Evolutionary conservation across 2,797 vertebrate genomes (phyloP).

Genomic region (Hipposideros larvatus): DNA sequence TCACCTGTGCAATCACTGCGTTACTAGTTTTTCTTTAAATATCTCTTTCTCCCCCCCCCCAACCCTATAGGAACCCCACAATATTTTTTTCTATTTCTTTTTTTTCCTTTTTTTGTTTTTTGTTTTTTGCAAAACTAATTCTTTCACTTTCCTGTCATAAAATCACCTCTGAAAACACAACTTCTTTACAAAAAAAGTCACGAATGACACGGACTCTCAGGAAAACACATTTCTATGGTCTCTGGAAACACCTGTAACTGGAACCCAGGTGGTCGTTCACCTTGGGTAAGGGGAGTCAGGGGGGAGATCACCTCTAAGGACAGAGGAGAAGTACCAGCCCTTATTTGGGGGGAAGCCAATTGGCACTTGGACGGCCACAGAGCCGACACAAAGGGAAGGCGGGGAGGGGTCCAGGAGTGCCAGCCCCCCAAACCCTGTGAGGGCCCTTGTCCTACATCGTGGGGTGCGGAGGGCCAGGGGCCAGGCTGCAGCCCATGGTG

Average conservation of each 20-base stretch:
- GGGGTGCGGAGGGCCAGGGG: neutral
- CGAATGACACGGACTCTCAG: conserved; percentile 89
- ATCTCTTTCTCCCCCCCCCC: conserved; percentile 82
- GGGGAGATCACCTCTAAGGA: conserved; percentile 82
- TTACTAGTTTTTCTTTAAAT: conserved; percentile 90
- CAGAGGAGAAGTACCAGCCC: conserved; percentile 86
- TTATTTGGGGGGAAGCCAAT: conserved; percentile 85
- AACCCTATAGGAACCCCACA: conserved; percentile 85
- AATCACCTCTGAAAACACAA: conserved; percentile 91
- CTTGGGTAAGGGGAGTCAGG: conserved; percentile 61
- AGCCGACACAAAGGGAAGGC: conserved; percentile 81
- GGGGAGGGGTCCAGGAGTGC: neutral
- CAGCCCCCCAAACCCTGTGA: conserved; percentile 35
- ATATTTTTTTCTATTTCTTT: conserved; percentile 84
- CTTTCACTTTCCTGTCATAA: conserved; percentile 91
- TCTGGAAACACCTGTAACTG: conserved; percentile 81
- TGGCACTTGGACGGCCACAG: conserved; percentile 86
- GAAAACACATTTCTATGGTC: conserved; percentile 87
- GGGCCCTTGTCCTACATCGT: neutral
- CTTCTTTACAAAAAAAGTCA: conserved; percentile 88
- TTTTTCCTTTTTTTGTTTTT: conserved; percentile 62
- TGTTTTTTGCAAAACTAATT: conserved; percentile 91
- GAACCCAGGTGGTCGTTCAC: conserved; percentile 63
- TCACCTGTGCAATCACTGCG: conserved; percentile 90
- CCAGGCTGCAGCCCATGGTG: neutral